Evolutionary conservation across 2,888 invertebrate species (phyloP).

Genomic region (Teinopalpus imperialis): DNA sequence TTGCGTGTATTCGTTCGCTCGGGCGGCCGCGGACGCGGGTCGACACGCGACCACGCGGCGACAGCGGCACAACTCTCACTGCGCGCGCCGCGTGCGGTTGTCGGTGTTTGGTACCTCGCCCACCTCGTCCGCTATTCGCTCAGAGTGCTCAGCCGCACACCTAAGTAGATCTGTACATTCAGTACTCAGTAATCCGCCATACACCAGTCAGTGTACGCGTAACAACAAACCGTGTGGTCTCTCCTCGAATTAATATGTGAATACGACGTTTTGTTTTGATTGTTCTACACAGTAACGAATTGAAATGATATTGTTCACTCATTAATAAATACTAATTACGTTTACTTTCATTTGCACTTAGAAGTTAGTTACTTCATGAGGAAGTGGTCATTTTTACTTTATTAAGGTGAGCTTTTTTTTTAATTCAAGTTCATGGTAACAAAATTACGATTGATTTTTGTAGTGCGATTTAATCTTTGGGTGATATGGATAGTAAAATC

Average conservation of each 20-base stretch:
- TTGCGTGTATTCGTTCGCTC: slow-evolving; percentile 41
- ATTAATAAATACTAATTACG: slow-evolving; percentile 47
- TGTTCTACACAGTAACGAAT: slow-evolving; percentile 64
- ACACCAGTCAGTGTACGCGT: slow-evolving; percentile 62
- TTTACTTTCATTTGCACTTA: slow-evolving; percentile 49
- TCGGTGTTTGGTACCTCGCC: slow-evolving; percentile 57
- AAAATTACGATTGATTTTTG: slow-evolving; percentile 1
- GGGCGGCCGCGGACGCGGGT: slow-evolving; percentile 32
- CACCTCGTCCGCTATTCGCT: slow-evolving; percentile 17
- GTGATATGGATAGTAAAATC: slow-evolving; percentile 14
- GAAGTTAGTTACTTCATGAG: slow-evolving; percentile 62
- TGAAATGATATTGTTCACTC: slow-evolving; percentile 70
- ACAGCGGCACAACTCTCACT: slow-evolving; percentile 72
- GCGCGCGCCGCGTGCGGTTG: slow-evolving; percentile 77
- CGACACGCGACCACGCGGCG: slow-evolving; percentile 42
- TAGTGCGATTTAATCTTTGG: background rate
- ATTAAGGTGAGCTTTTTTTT: slow-evolving; percentile 49
- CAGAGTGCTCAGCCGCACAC: slow-evolving; percentile 33
- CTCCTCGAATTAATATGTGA: slow-evolving; percentile 76
- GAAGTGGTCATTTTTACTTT: slow-evolving; percentile 53
- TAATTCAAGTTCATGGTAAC: slow-evolving; percentile 32
- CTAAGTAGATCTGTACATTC: too few relatives aligned
- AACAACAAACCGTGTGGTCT: slow-evolving; percentile 61
- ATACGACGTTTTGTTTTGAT: slow-evolving; percentile 66
- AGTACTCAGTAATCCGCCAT: slow-evolving; percentile 65